These are phyloP conservation scores for Enhydra lutris DNA, from an alignment of 2,113 vertebrate species.

Conservation along the genomic window DNA sequence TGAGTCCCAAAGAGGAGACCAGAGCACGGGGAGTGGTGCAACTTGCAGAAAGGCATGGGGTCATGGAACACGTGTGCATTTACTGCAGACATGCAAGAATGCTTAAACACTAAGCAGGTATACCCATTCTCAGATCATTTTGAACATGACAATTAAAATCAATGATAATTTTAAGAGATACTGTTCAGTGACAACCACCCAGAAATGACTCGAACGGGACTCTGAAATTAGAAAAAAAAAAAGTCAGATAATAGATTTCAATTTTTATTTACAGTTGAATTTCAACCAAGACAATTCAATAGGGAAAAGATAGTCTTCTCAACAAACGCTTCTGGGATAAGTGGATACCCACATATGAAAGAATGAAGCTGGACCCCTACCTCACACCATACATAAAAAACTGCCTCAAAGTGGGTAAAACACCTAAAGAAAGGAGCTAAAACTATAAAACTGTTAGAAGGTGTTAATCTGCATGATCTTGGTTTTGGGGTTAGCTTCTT, in stretches of 20 bases:
- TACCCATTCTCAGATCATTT: not conserved
- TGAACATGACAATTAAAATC: not conserved
- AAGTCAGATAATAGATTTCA: not conserved
- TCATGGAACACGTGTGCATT: not conserved
- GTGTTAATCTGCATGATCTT: not conserved
- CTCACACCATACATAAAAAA: not conserved
- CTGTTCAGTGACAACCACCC: not conserved
- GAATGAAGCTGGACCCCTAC: not conserved
- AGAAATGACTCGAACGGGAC: not conserved
- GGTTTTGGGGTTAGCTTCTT: not conserved
- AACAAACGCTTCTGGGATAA: not conserved
- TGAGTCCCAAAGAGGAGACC: not conserved
- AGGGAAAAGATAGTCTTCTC: not conserved
- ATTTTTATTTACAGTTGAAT: not conserved
- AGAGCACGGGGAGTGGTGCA: rapidly evolving
- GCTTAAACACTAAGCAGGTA: not conserved
- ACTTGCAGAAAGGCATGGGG: rapidly evolving
- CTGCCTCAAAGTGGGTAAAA: not conserved
- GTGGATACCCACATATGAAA: too few relatives aligned
- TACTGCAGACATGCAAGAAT: not conserved
- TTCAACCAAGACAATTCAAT: not conserved
- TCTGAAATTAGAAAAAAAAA: not conserved
- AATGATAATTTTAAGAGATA: not conserved
- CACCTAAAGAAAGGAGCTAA: not conserved
- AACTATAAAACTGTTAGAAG: not conserved